Evolutionary conservation across 2,797 vertebrate genomes (phyloP), one percentile per base, ranked within the genome.

Genomic region (Craterocephalus amniculus): DNA sequence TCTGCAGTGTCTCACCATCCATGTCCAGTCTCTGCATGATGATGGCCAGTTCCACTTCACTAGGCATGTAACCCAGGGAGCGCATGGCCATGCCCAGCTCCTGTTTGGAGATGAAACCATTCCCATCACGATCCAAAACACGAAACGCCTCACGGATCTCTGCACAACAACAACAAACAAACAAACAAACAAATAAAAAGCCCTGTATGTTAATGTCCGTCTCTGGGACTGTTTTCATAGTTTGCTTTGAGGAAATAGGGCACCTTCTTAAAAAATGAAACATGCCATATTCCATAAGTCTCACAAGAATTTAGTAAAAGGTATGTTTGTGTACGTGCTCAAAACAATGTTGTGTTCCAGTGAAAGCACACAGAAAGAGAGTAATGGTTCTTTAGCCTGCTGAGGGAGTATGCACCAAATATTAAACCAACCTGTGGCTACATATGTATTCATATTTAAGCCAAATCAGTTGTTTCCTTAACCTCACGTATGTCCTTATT

Each of bases 11-110:
- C 96, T 96, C 83, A 97, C 96, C 96, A 0, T 98, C 96, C 96
- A 98, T 98, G 91, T 98, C 96, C 61, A 98, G 92, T 69, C 96
- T 95, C 81, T 98, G 96, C 96, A 98, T 98, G 92, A 98, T 97
- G 88, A 98, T 97, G 11, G 96, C 96, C 87, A 98, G 90, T 88
- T 98, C 96, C 89, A 97, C 96, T 83, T 97, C 96, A 0, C 96
- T 97, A 60, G 96, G 96, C 96, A 98, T 98, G 90, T 97, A 96
- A 56, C 96, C 96, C 94, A 98, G 80, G 0, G 96, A 98, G 70
- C 96, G 96, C 96, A 98, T 98, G 57, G 96, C 96, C 96, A 97
- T 98, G 63, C 96, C 96, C 93, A 98, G 94, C 92, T 98, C 96
- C 92, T 98, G 96, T 89, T 98, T 98, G 84, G 96, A 98, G 91